phyloP scores from a whole-genome alignment of 2,113 vertebrate species.

The Xenotilapia leptura region DNA sequence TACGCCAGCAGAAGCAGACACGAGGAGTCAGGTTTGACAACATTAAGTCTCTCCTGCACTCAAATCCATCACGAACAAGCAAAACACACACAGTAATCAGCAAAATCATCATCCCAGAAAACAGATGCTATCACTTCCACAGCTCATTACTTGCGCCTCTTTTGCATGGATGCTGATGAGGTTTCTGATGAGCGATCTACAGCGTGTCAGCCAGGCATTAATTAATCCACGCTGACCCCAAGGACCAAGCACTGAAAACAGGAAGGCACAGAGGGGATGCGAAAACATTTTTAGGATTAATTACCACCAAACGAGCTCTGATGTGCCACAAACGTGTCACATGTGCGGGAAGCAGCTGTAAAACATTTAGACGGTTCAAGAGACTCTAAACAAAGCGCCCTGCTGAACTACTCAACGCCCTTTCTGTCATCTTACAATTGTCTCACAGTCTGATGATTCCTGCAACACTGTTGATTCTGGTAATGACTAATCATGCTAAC shows the following conservation, averaged over 20 bases:
- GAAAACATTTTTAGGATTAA: not conserved
- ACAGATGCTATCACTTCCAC: slow-evolving; percentile 1
- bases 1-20: not conserved
- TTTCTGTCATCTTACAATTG: not conserved
- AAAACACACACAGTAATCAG: not conserved
- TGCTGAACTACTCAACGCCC: not conserved
- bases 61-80: not conserved
- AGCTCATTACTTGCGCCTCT: not conserved
- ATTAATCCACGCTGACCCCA: not conserved
- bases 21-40: not conserved
- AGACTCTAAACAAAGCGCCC: not conserved
- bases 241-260: not conserved
- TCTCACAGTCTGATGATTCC: not conserved
- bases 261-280: not conserved
- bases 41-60: not conserved
- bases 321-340: not conserved
- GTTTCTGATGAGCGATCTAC: not conserved
- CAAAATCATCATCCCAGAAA: not conserved
- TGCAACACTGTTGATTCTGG: not conserved
- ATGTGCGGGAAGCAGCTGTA: not conserved
- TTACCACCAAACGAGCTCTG: not conserved
- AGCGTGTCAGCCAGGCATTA: not conserved
- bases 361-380: not conserved
- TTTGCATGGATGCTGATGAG: slow-evolving; percentile 25
- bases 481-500: not conserved